Evolutionary conservation across 2,888 invertebrate species (phyloP).

Genomic region (Drosophila suboccidentalis): DNA sequence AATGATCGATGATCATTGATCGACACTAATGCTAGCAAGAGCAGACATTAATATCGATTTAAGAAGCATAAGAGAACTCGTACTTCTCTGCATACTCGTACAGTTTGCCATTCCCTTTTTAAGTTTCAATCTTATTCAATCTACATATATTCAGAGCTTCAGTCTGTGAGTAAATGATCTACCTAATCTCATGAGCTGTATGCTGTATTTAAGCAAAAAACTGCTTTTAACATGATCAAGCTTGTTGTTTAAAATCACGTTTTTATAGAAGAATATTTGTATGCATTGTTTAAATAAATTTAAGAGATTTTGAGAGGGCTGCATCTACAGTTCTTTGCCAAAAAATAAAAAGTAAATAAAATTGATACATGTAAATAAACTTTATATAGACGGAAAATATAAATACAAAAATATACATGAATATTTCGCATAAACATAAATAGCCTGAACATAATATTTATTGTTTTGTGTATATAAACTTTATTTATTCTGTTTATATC

Average conservation of each 20-base stretch:
- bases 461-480: too few species aligned
- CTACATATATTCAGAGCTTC: not conserved
- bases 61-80: not conserved
- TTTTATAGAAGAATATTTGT: not conserved
- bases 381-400: not conserved
- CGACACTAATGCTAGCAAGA: constrained; percentile 12
- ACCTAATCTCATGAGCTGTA: not conserved
- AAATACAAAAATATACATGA: not conserved
- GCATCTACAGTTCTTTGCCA: not conserved
- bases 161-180: not conserved
- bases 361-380: not conserved
- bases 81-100: not conserved
- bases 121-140: not conserved
- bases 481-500: too few species aligned
- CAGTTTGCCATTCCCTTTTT: constrained; percentile 33
- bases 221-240: not conserved
- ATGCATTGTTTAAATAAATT: not conserved
- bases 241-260: constrained; percentile 2
- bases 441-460: too few species aligned
- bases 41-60: constrained; percentile 2
- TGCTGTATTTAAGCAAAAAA: not conserved
- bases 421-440: too few species aligned
- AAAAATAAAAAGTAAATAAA: too few species aligned
- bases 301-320: not conserved
- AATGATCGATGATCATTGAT: constrained; percentile 39